Evolutionary conservation across 2,797 vertebrate genomes (phyloP), one percentile per base, ranked within the genome.

Genomic region (Xenops minutus): DNA sequence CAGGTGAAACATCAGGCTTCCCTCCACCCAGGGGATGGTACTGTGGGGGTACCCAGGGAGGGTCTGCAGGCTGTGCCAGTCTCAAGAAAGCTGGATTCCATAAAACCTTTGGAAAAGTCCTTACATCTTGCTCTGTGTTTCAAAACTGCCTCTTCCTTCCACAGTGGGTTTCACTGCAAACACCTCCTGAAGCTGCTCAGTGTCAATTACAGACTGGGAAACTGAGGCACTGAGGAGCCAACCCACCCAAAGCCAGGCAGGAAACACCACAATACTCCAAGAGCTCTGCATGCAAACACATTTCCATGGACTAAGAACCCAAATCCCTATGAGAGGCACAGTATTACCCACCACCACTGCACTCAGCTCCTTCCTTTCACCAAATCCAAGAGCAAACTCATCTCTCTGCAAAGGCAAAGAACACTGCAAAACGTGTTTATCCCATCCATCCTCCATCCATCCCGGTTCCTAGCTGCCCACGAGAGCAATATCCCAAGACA

Each of bases 331-430:
- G 5, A 24, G 24, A 1, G 1, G 9, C 54, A 3, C 62, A 56
- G 74, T n/a, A 30, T 19, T 71, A 2, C 69, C 62, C 67, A 3
- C 7, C 17, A 1, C 29, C n/a, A 12, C 0, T 1, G 4, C 43
- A 0, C 10, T 2, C 34, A 4, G 67, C 51, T 46, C 43, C 30
- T 17, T 2, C 16, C 20, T 0, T 6, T 26, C 48, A 12, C 43
- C 36, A 1, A 30, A 9, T 0, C 6, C 3, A 17, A 29, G 2
- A 2, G 72, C 75, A 36, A 86, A 44, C 18, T 1, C 51, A 10
- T 9, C 64, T 10, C 26, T 4, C 62, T 51, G 68, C 8, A 37
- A 26, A 39, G 0, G 13, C 24, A 58, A n/a, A 41, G 37, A 23
- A 2, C 23, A 1, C 49, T 15, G 27, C 48, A 22, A 71, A 69